A percentile compares a stretch with the other conserved stretches of the same genome.
Evolutionary conservation across 2,113 vertebrate species (phyloP).

Genomic region (Pogona vitticeps): DNA sequence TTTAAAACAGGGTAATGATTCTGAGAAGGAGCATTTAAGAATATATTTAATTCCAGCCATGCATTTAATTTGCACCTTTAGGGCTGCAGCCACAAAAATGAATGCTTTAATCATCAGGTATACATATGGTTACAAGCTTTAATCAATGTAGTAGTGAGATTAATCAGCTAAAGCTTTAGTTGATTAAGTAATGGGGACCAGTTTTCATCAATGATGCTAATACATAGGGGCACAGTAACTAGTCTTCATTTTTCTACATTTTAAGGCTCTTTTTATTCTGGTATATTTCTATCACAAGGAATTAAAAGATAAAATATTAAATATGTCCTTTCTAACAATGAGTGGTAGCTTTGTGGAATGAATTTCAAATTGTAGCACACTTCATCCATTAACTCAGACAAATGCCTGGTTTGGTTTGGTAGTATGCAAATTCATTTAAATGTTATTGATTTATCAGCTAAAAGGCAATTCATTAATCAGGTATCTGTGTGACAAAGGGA

Average conservation of each 20-base stretch:
- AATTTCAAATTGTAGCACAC: neutral
- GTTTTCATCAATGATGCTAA: neutral
- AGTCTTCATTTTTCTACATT: no score
- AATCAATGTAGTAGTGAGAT: neutral
- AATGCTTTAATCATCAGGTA: neutral
- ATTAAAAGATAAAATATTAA: neutral
- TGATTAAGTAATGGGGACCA: neutral
- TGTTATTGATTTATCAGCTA: neutral
- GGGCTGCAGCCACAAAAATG: neutral
- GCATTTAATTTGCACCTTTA: neutral
- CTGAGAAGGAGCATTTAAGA: neutral
- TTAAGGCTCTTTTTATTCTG: neutral
- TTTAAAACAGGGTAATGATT: neutral
- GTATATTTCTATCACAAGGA: neutral
- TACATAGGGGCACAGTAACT: neutral
- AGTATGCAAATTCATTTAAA: neutral
- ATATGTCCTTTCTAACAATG: neutral
- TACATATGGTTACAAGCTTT: neutral
- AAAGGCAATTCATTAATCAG: neutral
- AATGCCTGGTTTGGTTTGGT: neutral
- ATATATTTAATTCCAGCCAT: neutral
- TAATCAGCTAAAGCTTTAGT: conserved; percentile 2
- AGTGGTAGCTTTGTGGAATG: neutral
- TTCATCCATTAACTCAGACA: neutral
- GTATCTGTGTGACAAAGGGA: neutral